Evolutionary conservation across 2,888 invertebrate genomes (phyloP), one percentile per base, ranked within the genome.

Genomic region (Sisyra terminalis): DNA sequence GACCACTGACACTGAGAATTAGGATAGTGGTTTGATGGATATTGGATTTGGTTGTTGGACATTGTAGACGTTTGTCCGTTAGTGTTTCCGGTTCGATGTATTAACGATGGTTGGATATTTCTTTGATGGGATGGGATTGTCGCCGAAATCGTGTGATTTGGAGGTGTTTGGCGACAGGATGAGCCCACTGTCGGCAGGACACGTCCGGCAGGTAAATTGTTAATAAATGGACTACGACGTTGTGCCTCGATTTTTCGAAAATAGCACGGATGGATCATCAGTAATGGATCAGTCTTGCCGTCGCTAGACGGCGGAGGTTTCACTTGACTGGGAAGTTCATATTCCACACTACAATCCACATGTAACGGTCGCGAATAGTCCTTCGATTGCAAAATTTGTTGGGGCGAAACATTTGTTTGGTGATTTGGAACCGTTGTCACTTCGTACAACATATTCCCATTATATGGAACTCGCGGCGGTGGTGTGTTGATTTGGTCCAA

Each of bases 341-440:
- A 87, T 66, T 87, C 87, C 56, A 87, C 86, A 69, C 85, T 85
- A 69, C 86, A 86, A 66, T 87, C 87, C 63, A 87, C 87, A 69
- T 86, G 85, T 61, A 87, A 70, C 57, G 86, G 86, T 65, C 83
- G 75, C 62, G 78, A 78, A 67, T 83, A 86, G 64, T 87, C 85
- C 69, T 84, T 85, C 61, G 74, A 73, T 32, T 32, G 46, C 8
- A 47, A 40, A 65, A 64, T 58, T 63, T 65, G 45, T 50, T 43
- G 57, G 60, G 58, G 55, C 42, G 52, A 52, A 48, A 54, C 58
- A 53, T 51, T 54, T 39, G 43, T 45, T 31, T 47, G 14, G 11
- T 60, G 66, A 65, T 60, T 66, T 64, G 60, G 67, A 64, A 62
- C 69, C 58, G 49, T 50, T 48, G 29, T 14, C 14, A 34, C 39